Evolutionary conservation across 2,888 invertebrate species (phyloP), one percentile per base, ranked within the genome.

Genomic region (Empis stercorea): DNA sequence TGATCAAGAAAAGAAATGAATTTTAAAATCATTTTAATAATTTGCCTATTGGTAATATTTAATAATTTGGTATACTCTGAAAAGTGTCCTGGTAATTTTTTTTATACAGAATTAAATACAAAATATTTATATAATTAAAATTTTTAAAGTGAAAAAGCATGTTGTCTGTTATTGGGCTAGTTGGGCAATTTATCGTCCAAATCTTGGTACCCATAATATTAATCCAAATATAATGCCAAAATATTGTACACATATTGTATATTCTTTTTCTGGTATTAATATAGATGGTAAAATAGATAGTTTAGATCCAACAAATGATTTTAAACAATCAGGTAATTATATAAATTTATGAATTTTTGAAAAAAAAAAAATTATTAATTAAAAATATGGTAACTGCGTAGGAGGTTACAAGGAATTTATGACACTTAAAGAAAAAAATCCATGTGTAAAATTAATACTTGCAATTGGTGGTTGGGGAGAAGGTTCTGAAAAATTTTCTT

Each of bases 391-490:
- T n/a, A n/a, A n/a, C n/a, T n/a, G n/a, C n/a, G n/a, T n/a, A 27
- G 23, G 23, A 56, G 60, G 58, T 23, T 71, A 64, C 54, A 57
- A 60, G 45, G 61, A 61, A 10, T 65, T 72, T 37, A 61, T 63
- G 3, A 62, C 54, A 11, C 55, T 76, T 23, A 75, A 71, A 52
- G 55, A 65, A 43, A 50, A 54, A 14, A 67, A 70, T 56, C 66
- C 68, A 4, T 61, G 66, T 36, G 51, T 73, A 30, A 73, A 70
- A 55, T 63, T 70, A 3, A 49, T 72, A 14, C 56, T 74, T 4
- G 72, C 73, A 2, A 64, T 74, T 43, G 74, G 74, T 2, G 73
- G 73, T 14, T 73, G 73, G 73, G 65, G 65, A 48, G 73, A 73
- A 55, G 72, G 71, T 30, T 70, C 71, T 0, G 58, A 57, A 16